Evolutionary conservation across 1,140 invertebrate species (phyloP).

Genomic region (Temnothorax longispinosus): DNA sequence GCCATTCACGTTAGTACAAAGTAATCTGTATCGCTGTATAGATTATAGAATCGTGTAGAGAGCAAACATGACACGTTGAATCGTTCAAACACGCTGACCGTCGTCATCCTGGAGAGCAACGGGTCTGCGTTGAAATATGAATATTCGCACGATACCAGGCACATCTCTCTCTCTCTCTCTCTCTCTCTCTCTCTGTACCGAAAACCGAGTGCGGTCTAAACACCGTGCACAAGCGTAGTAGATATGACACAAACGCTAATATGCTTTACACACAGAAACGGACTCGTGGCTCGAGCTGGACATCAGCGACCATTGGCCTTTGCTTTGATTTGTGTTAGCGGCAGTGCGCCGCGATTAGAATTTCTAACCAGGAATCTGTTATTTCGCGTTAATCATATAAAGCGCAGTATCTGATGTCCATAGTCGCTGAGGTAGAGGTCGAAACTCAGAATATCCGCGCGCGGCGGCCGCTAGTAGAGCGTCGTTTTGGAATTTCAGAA

Average conservation of each 20-base stretch:
- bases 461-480: background rate
- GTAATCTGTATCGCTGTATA: constrained; percentile 23
- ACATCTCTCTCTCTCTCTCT: background rate
- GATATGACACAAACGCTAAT: constrained; percentile 45
- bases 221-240: constrained; percentile 28
- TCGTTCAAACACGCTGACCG: constrained; percentile 48
- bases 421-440: constrained; percentile 15
- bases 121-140: constrained; percentile 71
- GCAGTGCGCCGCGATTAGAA: constrained; percentile 59
- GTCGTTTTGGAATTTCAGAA: background rate
- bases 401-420: constrained; percentile 59
- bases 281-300: background rate
- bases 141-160: constrained; percentile 61
- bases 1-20: constrained; percentile 14
- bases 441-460: constrained; percentile 1
- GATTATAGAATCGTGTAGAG: constrained; percentile 60
- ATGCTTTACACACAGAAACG: constrained; percentile 42
- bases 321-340: constrained; percentile 64
- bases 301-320: constrained; percentile 48
- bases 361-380: constrained; percentile 68
- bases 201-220: constrained; percentile 50
- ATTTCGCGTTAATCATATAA: constrained; percentile 67
- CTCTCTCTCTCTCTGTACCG: background rate
- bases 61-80: constrained; percentile 38
- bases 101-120: constrained; percentile 53